Evolutionary conservation across 30 jellyfish, hydroid and myxozoan species (phyloP).

Genomic region (Turritopsis dohrnii): DNA sequence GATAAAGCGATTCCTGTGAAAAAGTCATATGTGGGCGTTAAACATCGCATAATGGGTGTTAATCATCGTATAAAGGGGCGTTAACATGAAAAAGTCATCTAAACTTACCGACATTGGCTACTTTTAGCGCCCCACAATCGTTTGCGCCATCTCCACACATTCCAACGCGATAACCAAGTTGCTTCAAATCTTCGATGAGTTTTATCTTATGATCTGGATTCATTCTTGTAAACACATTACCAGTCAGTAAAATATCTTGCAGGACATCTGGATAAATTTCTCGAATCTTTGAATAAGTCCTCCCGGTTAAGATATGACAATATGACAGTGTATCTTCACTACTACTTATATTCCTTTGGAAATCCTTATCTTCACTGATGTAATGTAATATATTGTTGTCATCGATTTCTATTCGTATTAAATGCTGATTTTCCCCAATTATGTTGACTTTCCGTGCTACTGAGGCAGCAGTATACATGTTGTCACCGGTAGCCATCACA

Average conservation of each 20-base stretch:
- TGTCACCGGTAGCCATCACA: conserved; percentile 64
- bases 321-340: neutral
- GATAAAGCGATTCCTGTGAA: conserved; percentile 44
- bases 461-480: conserved; percentile 42
- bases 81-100: neutral
- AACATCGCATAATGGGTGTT: no score
- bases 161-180: conserved; percentile 47
- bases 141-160: conserved; percentile 81
- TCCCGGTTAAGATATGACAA: conserved; percentile 26
- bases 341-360: neutral
- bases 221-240: conserved; percentile 50
- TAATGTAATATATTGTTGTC: neutral
- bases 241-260: conserved; percentile 9
- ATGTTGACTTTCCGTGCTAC: conserved; percentile 37
- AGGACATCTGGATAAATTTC: neutral
- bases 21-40: no score
- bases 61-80: no score
- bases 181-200: conserved; percentile 40
- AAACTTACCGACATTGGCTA: conserved; percentile 47
- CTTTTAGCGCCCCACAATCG: conserved; percentile 65
- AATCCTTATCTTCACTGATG: neutral
- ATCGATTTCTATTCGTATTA: neutral
- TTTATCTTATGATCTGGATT: conserved; percentile 51
- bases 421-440: conserved; percentile 9
- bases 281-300: conserved; percentile 4